Conservation (phyloP, 2,888 invertebrate genomes). For the Atethmia centrago region DNA sequence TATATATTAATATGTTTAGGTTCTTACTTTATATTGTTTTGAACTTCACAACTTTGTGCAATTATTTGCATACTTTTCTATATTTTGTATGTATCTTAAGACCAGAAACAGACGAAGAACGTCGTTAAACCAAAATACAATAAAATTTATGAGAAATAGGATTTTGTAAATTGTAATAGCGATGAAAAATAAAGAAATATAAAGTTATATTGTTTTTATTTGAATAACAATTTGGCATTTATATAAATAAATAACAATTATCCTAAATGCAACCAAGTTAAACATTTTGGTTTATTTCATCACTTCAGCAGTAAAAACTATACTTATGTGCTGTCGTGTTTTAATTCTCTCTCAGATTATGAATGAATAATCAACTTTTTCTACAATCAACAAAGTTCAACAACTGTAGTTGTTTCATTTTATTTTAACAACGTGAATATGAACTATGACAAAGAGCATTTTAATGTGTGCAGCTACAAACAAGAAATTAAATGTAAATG, state of each 20-base stretch:
- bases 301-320: neutral
- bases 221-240: slow-evolving; percentile 71
- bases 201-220: slow-evolving; percentile 66
- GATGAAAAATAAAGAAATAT: slow-evolving; percentile 62
- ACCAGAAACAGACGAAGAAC: slow-evolving; percentile 21
- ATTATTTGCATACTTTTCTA: slow-evolving; percentile 32
- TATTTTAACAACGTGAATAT: neutral
- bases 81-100: slow-evolving; percentile 14
- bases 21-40: slow-evolving; percentile 11
- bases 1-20: slow-evolving; percentile 1
- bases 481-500: neutral
- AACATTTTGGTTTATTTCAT: slow-evolving; percentile 35
- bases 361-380: neutral
- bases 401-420: neutral
- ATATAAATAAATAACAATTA: slow-evolving; percentile 69
- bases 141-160: slow-evolving; percentile 39
- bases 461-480: neutral
- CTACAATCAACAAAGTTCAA: neutral
- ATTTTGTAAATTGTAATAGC: slow-evolving; percentile 65
- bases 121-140: slow-evolving; percentile 43
- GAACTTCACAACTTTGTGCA: slow-evolving; percentile 27
- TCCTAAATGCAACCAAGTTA: slow-evolving; percentile 62
- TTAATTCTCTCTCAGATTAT: neutral
- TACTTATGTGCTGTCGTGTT: neutral
- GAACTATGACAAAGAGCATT: neutral